Evolutionary conservation across 2,113 vertebrate species (phyloP), one percentile per base, ranked within the genome.

Genomic region (Andinoacara biseriatus): DNA sequence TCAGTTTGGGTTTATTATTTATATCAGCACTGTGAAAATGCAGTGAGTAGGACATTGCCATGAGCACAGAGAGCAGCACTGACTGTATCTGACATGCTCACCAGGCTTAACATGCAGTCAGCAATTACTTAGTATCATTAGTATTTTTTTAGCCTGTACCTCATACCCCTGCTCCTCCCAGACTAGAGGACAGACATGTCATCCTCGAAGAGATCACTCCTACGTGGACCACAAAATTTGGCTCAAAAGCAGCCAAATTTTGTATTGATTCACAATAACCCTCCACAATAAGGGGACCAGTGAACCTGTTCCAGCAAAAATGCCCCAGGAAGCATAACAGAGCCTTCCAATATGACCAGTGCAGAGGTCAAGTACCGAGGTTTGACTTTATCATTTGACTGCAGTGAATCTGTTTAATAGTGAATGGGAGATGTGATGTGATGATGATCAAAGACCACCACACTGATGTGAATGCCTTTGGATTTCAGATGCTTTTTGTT

Each of bases 1-100:
- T 67, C 63, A 46, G 40, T 67, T 67, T 67, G 63, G 63, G 14
- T 67, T 67, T 67, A 26, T 46, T 46, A 67, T 67, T 67, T 67
- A 17, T 46, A 18, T 46, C 46, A 46, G 15, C 38, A 46, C 38
- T 26, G 22, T 67, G 38, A 67, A 67, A 67, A 22, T 67, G 22
- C 38, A 67, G 46, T 26, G 63, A 4, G 46, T 67, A 67, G 63
- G 38, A 67, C 26, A 67, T 67, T 26, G 10, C 63, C 5, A 0
- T 26, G 22, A 46, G 63, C 38, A 46, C 38, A 46, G 63, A 67
- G 14, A 67, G 63, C 63, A 67, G 22, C 38, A 67, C 38, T 67
- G 22, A 46, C 38, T 3, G n/a, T 43, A 38, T 65, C 63, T 67
- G 22, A 67, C 43, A 67, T 46, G 4, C 14, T 38, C 22, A 46